Evolutionary conservation across 1,140 invertebrate genomes (phyloP), one percentile per base, ranked within the genome.

Genomic region (Saccostrea cuccullata): DNA sequence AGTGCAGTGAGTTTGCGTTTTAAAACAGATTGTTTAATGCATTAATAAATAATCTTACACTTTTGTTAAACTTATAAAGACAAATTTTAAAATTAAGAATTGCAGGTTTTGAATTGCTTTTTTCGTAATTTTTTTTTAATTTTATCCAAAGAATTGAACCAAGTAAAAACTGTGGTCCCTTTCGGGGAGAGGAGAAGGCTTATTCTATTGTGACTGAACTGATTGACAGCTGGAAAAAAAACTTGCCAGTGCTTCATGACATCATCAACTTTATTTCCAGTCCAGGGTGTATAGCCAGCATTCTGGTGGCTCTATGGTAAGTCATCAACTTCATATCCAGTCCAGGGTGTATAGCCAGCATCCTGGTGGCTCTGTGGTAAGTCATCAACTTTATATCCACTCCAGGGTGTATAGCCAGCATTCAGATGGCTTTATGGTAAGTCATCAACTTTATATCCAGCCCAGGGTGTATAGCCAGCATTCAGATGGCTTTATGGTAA

Each of bases 161-260:
- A 8, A 94, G 93, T 55, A 67, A 26, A 4, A 56, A 13, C 0
- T 94, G 94, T 93, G 94, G 94, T 13, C 94, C 94, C 12, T 94
- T 91, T 86, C 85, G 88, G 12, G 87, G 90, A 47, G 73, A 91
- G 36, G 82, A 88, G 12, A 88, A 87, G 20, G 88, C 92, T 12
- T 94, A 94, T 82, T 89, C 91, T 23, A 89, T 94, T 15, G 91
- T 94, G 0, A 86, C 55, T 0, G 64, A 90, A 4, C 77, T 93
- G 23, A 82, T 94, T 11, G 73, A 90, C 20, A 64, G 85, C 11
- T 93, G 92, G 92, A 88, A 91, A 73, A 77, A 73, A 12, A 82
- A 89, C 6, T 36, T 88, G 26, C 23, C 82, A 13, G 84, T 67
- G n/a, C 70, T 93, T 13, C 82, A 70, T 26, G 64, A 91, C 13